These are phyloP conservation scores for Hippolais icterina DNA, from an alignment of 2,113 vertebrate species.

Conservation along the genomic window DNA sequence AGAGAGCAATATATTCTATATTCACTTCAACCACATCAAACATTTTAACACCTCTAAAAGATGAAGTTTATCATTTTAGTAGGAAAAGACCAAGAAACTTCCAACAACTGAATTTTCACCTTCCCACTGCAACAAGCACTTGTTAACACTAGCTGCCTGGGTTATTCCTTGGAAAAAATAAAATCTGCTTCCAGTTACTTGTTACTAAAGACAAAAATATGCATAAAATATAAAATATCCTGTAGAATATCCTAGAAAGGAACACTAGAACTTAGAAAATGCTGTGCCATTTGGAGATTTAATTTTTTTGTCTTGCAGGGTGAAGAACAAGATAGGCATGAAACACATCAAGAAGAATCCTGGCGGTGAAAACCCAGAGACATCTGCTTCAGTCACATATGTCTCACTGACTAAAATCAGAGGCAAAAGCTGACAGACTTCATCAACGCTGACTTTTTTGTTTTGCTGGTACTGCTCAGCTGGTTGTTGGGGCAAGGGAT, in stretches of 20 bases:
- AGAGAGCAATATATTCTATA: background rate
- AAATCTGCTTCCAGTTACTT: background rate
- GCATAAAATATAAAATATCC: background rate
- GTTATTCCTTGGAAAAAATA: background rate
- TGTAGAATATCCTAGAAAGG: background rate
- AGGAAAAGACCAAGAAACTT: background rate
- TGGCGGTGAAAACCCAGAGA: background rate
- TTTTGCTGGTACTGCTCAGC: constrained; percentile 31
- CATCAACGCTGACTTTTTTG: background rate
- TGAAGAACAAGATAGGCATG: constrained; percentile 12
- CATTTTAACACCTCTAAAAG: background rate
- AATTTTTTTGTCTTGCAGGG: background rate
- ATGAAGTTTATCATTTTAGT: background rate
- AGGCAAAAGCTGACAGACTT: constrained; percentile 29
- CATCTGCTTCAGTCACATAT: constrained; percentile 31
- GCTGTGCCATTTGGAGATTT: background rate
- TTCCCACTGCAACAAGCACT: background rate
- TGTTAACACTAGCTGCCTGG: background rate
- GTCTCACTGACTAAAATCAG: background rate
- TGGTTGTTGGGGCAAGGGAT: constrained; percentile 2
- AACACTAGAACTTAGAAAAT: background rate
- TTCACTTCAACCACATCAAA: background rate
- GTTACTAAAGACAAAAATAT: background rate
- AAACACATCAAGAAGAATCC: constrained; percentile 3
- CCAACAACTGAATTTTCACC: background rate